Evolutionary conservation across 2,797 vertebrate genomes (phyloP), one percentile per base, ranked within the genome.

Genomic region (Anguilla anguilla): DNA sequence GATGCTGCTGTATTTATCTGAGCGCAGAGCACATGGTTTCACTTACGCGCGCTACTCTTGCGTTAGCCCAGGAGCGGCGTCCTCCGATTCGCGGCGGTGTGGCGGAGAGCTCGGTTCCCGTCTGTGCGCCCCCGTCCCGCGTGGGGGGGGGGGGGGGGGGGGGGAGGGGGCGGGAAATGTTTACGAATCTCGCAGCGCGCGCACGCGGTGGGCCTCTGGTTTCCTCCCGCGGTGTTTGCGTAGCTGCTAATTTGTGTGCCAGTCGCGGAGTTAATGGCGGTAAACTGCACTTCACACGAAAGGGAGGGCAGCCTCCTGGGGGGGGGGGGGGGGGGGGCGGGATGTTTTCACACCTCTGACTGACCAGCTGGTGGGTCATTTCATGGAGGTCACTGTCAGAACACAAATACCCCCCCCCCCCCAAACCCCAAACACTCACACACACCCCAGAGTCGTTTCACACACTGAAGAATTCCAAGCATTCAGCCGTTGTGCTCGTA

Each of bases 1-100:
- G 89, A 81, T 90, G 89, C 39, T 51, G 67, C 22, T 77, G 87
- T 90, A 92, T 92, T 86, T 86, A 91, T 93, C 79, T 88, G 90
- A 91, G 90, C 89, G 88, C 85, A 87, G 91, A 92, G 92, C 93
- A 93, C 88, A 92, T 91, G 90, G 59, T 82, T 87, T 85, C 85
- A 11, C 77, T 35, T 83, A 53, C 17, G 85, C 28, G 72, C 89
- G 57, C 88, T 49, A 88, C 90, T 90, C 91, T 92, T 89, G 91
- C 88, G 92, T 85, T 15, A 17, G 43, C 55, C 7, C 11, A 46
- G 77, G 1, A 89, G 61, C 22, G 11, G n/a, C 86, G 25, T 46
- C 55, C 46, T 19, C 74, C 89, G 88, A 39, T 77, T 31, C 17
- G 35, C 90, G 22, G 88, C 89, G 86, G 0, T 51, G 4, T 17